Conservation (phyloP, 2,888 invertebrate genomes). For the Mesochorus sp. region DNA sequence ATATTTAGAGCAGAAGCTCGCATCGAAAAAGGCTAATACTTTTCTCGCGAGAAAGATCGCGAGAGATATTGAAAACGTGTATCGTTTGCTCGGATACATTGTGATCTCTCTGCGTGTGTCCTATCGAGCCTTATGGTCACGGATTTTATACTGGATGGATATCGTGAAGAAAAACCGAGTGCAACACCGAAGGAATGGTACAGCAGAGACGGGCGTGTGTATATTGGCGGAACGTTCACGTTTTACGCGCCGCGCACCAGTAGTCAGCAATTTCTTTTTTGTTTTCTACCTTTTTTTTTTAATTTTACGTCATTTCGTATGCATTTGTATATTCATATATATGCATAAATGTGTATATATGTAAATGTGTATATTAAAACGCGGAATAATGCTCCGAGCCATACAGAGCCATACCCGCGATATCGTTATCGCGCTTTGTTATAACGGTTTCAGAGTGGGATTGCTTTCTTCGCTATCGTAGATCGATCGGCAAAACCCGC, state of each 20-base stretch:
- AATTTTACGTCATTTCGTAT: constrained; percentile 13
- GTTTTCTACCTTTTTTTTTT: neutral
- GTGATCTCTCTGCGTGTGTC: constrained; percentile 29
- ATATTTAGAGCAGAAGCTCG: neutral
- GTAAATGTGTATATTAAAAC: no score
- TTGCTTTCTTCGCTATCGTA: constrained; percentile 30
- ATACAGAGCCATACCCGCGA: neutral
- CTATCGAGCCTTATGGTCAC: constrained; percentile 49
- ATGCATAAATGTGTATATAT: no score
- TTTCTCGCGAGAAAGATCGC: constrained; percentile 33
- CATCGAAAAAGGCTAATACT: neutral
- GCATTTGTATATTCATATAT: constrained; percentile 33
- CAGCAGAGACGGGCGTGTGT: constrained; percentile 15
- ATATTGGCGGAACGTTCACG: constrained; percentile 21
- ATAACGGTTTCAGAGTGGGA: constrained; percentile 46
- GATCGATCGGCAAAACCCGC: constrained; percentile 44
- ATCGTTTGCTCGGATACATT: constrained; percentile 33
- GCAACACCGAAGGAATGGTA: constrained; percentile 37
- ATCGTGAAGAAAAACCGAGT: constrained; percentile 2
- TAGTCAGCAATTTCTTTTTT: constrained; percentile 11
- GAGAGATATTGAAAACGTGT: constrained; percentile 39
- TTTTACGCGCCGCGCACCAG: constrained; percentile 53
- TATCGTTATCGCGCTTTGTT: constrained; percentile 57
- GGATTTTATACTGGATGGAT: constrained; percentile 43
- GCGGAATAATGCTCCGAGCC: constrained; percentile 33